phyloP scores from a whole-genome alignment of 2,797 vertebrate species.

The Taeniopygia guttata region DNA sequence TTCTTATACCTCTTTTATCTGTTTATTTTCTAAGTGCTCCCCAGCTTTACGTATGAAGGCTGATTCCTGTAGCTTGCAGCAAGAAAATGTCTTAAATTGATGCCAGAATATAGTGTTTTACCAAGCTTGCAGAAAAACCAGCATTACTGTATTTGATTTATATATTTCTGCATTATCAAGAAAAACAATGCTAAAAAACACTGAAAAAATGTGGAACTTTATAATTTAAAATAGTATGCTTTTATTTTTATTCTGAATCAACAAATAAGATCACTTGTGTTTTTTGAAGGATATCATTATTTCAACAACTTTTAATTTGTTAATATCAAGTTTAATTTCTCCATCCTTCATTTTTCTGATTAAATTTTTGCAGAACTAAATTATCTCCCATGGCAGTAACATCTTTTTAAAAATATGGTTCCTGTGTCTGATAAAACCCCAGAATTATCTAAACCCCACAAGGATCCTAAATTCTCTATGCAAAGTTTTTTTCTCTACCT shows the following conservation, averaged over 20 bases:
- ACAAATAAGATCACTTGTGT: not conserved
- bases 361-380: not conserved
- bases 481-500: not conserved
- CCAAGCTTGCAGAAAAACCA: not conserved
- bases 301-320: not conserved
- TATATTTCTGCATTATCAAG: not conserved
- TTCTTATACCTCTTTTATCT: not conserved
- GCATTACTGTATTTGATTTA: not conserved
- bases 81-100: not conserved
- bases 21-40: not conserved
- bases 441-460: not conserved
- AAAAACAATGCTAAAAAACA: not conserved
- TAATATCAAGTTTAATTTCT: not conserved
- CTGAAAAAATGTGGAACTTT: not conserved
- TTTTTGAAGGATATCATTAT: not conserved
- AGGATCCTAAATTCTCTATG: not conserved
- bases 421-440: not conserved
- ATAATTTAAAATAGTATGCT: not conserved
- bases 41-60: not conserved
- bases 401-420: not conserved
- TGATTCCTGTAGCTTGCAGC: not conserved
- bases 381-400: not conserved
- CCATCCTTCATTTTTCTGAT: not conserved
- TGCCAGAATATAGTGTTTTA: not conserved
- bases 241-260: not conserved